Evolutionary conservation across 2,113 vertebrate genomes (phyloP), one percentile per base, ranked within the genome.

Genomic region (Cryptotis parvus): DNA sequence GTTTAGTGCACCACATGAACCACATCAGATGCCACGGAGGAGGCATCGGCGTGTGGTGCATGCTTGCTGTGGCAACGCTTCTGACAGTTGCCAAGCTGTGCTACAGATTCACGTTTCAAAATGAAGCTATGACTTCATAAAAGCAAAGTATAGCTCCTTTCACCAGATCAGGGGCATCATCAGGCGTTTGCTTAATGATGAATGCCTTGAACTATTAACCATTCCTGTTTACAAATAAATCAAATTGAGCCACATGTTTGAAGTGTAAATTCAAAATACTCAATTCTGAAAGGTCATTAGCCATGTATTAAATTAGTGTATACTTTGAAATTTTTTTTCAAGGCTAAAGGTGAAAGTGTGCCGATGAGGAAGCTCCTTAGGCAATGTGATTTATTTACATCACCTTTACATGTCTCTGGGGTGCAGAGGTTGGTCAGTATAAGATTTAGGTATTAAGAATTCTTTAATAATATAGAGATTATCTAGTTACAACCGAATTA

Each of bases 151-250:
- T 83, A 75, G 41, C 61, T 91, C 70, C 69, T 87, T 81, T 89
- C 22, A 75, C 92, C 63, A 89, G 31, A 76, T 3, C n/a, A n/a
- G n/a, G n/a, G n/a, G n/a, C n/a, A 2, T 70, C 73, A 35, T 84
- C 70, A 37, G 0, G 81, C 86, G 22, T 39, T 0, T 91, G 24
- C 37, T 95, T 91, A 91, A 81, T 76, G 82, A 94, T 66, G 31
- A 90, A 18, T 86, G 63, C 35, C 58, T 91, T 95, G 91, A 92
- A 84, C 70, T 94, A 41, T 66, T 90, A 80, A 80, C 43, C 58
- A 68, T 83, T 95, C 91, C 58, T 91, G 18, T 86, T 94, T 94
- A 95, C 72, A 94, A 91, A 89, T 91, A 95, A 89, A 83, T 82
- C 88, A 73, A 27, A 95, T 95, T 89, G 80, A 92, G 63, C 73